Evolutionary conservation across 2,113 vertebrate genomes (phyloP), one percentile per base, ranked within the genome.

Genomic region (Elgaria multicarinata): DNA sequence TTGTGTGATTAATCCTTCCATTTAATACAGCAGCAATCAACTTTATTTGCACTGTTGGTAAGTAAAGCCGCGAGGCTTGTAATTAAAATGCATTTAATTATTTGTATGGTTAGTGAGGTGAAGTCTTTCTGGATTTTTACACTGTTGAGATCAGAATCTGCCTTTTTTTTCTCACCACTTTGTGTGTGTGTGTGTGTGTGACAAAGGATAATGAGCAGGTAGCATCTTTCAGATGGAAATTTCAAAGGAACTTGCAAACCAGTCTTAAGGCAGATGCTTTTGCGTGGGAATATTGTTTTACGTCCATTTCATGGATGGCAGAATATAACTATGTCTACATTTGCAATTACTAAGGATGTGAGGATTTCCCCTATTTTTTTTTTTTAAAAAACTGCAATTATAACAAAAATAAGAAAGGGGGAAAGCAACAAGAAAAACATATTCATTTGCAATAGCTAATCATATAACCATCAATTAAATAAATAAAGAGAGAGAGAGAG

Each of bases 51-150:
- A 8, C 62, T 31, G 46, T 46, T 78, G 62, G 82, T 33, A 89
- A 53, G 82, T 39, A 8, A 78, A 77, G 88, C 82, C 3, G 44
- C 31, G n/a, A 85, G 82, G 88, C 62, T 89, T 78, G 87, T 84
- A 78, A 89, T 78, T 89, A 85, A 89, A 84, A 55, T 22, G 44
- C 44, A 77, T 85, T 85, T 89, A 84, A 89, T 89, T 85, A 74
- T 74, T 67, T 89, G 83, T 26, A 86, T 72, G 53, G 66, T 86
- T 90, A 83, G 42, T 53, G 44, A 89, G 44, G 81, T 77, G 72
- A 89, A 89, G 72, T 67, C 88, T 76, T 64, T 89, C 58, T 77
- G 71, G 81, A 84, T 67, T 84, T 84, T 84, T 84, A 83, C 46
- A 84, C 81, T 24, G 31, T 55, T 64, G 71, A 83, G 85, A 76